A percentile compares a stretch with the other conserved stretches of the same genome.
phyloP scores from a whole-genome alignment of 2,888 invertebrate genomes.

The Caradrina clavipalpis region DNA sequence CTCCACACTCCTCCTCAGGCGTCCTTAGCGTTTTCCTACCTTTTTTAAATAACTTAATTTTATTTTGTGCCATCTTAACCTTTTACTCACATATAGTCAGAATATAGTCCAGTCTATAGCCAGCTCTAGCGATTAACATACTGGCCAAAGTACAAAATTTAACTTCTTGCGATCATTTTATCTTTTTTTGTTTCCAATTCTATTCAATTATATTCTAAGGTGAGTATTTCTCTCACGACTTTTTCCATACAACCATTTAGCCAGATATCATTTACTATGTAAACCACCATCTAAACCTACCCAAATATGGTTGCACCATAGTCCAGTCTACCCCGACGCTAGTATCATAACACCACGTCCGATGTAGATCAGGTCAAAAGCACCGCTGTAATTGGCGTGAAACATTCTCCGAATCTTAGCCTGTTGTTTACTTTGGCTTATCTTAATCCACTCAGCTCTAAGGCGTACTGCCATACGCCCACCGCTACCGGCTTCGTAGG shows the following conservation, averaged over 20 bases:
- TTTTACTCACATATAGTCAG: too few relatives aligned
- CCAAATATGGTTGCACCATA: conserved; percentile 33
- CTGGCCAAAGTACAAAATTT: too few relatives aligned
- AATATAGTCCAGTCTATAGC: too few relatives aligned
- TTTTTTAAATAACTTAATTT: too few relatives aligned
- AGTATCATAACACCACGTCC: conserved; percentile 25
- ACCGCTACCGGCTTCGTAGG: conserved; percentile 76
- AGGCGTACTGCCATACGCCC: conserved; percentile 78
- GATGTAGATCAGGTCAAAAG: conserved; percentile 38
- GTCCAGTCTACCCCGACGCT: conserved; percentile 6
- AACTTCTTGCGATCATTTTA: too few relatives aligned
- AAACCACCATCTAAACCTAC: not conserved
- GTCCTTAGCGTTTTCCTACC: too few relatives aligned
- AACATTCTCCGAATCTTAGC: conserved; percentile 56
- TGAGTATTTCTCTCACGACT: too few relatives aligned
- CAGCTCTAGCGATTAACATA: too few relatives aligned
- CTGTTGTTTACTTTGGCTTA: conserved; percentile 69
- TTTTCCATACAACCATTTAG: not conserved
- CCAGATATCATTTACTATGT: not conserved
- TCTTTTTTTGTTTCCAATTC: too few relatives aligned
- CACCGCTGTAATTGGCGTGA: conserved; percentile 56
- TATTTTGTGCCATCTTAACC: too few relatives aligned
- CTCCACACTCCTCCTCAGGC: too few relatives aligned
- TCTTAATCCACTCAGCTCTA: conserved; percentile 75
- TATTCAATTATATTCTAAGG: too few relatives aligned